Conservation (phyloP, 2,113 vertebrate genomes). For the Podiceps cristatus region DNA sequence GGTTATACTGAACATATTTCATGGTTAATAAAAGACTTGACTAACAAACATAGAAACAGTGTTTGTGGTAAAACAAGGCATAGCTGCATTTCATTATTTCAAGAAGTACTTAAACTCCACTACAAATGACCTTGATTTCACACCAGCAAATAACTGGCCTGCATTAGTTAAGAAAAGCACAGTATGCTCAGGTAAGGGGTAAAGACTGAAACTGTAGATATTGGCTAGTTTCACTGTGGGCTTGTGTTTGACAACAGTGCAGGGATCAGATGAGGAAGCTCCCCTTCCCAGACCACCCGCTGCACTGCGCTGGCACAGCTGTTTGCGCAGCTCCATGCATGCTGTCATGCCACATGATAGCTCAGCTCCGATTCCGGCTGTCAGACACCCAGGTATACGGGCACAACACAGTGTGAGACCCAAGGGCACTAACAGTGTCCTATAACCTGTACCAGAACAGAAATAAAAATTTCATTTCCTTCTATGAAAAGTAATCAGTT, state of each 20-base stretch:
- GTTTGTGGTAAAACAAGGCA: neutral
- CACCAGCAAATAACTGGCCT: neutral
- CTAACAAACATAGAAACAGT: neutral
- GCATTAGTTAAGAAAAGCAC: neutral
- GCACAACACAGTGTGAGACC: neutral
- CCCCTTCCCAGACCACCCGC: fast-evolving
- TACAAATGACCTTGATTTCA: neutral
- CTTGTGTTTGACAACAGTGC: neutral
- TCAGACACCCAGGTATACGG: neutral
- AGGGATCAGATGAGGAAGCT: neutral
- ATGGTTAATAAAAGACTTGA: neutral
- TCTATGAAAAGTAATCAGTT: neutral
- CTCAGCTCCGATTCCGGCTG: neutral
- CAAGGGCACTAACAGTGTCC: neutral
- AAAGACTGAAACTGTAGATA: neutral
- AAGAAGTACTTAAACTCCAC: neutral
- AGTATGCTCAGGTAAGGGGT: neutral
- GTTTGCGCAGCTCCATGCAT: neutral
- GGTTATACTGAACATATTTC: neutral
- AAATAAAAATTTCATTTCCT: neutral
- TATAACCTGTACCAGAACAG: neutral
- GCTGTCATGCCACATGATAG: fast-evolving
- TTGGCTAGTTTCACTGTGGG: neutral
- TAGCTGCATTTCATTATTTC: neutral
- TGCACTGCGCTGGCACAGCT: neutral